Evolutionary conservation across 2,888 invertebrate species (phyloP).

Genomic region (Meiosimyza platycephala): DNA sequence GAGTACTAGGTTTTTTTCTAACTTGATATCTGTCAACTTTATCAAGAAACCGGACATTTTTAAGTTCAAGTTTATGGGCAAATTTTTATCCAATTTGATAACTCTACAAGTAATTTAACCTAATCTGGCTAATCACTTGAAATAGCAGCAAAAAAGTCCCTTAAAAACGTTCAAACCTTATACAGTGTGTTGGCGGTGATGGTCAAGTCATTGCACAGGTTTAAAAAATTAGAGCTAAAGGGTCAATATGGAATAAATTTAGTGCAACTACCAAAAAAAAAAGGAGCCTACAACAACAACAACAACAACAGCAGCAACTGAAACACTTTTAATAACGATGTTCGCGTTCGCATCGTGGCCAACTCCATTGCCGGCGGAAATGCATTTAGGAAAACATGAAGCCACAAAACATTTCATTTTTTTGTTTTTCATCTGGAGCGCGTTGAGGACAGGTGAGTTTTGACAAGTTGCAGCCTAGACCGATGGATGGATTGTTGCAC

Average conservation of each 20-base stretch:
- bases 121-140: too few relatives aligned
- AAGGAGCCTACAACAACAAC: background rate
- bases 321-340: conserved; percentile 38
- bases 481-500: conserved; percentile 19
- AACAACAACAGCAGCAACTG: conserved; percentile 5
- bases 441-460: conserved; percentile 39
- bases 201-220: too few relatives aligned
- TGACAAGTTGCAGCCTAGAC: conserved; percentile 29
- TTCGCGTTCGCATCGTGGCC: conserved; percentile 20
- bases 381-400: conserved; percentile 26
- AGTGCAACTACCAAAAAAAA: conserved; percentile 2
- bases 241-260: conserved; percentile 18
- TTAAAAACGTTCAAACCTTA: too few relatives aligned
- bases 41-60: too few relatives aligned
- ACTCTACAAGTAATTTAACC: too few relatives aligned
- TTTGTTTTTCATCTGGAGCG: conserved; percentile 4
- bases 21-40: too few relatives aligned
- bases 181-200: too few relatives aligned
- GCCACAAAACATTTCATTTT: background rate
- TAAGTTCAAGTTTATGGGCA: too few relatives aligned
- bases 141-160: too few relatives aligned
- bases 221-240: too few relatives aligned
- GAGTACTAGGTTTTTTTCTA: too few relatives aligned
- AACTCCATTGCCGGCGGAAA: conserved; percentile 34
- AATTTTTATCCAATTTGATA: too few relatives aligned